These are phyloP conservation scores for Cinara cedri DNA, from an alignment of 2,888 invertebrate species.

Conservation along the genomic window DNA sequence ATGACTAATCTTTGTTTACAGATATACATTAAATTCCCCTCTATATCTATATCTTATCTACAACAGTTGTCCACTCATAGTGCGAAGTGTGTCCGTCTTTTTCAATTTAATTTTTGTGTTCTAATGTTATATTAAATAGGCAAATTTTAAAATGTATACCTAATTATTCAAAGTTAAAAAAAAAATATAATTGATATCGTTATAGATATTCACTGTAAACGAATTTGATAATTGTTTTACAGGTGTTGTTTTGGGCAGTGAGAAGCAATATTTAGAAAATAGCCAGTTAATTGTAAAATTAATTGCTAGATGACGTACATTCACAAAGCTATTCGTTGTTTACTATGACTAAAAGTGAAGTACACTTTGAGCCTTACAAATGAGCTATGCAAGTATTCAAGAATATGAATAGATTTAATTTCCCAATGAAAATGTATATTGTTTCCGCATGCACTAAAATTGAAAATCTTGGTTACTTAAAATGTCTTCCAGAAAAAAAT, in stretches of 20 bases:
- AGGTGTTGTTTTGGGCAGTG: conserved; percentile 71
- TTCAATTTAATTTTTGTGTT: too few relatives aligned
- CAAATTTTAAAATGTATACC: too few relatives aligned
- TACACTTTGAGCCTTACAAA: conserved; percentile 83
- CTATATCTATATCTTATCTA: too few relatives aligned
- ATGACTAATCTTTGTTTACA: too few relatives aligned
- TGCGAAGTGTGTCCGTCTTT: too few relatives aligned
- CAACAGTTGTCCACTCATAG: too few relatives aligned
- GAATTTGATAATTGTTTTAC: conserved; percentile 74
- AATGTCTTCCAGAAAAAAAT: conserved; percentile 30
- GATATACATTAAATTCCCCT: too few relatives aligned
- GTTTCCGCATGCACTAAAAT: conserved; percentile 65
- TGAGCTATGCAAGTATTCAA: conserved; percentile 75
- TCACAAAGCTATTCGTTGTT: background rate
- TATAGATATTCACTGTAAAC: conserved; percentile 76
- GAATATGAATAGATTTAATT: conserved; percentile 65
- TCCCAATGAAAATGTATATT: conserved; percentile 75
- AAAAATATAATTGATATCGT: conserved; percentile 75
- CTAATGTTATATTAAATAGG: too few relatives aligned
- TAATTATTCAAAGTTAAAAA: too few relatives aligned
- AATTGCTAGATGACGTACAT: conserved; percentile 1
- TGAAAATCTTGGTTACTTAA: conserved; percentile 64
- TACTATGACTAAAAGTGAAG: conserved; percentile 69
- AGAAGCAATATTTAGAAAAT: conserved; percentile 60
- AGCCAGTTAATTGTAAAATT: conserved; percentile 42